phyloP scores from a whole-genome alignment of 1,140 invertebrate species.

The Drosophila rhopaloa region DNA sequence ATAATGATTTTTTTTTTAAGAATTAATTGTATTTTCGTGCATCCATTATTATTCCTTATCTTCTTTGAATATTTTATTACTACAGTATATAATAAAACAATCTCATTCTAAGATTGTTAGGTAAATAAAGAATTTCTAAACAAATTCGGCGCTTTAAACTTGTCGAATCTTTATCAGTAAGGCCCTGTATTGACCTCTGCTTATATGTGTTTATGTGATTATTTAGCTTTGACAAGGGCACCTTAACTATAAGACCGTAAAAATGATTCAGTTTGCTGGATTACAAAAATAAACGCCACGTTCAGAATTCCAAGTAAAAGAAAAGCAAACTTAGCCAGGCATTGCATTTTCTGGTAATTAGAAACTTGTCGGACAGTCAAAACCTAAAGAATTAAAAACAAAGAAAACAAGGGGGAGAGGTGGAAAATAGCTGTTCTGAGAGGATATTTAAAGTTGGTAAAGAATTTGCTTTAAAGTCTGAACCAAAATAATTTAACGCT shows the following conservation, averaged over 20 bases:
- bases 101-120: not conserved
- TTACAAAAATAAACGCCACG: slow-evolving; percentile 6
- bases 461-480: slow-evolving; percentile 35
- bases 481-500: slow-evolving; percentile 64
- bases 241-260: slow-evolving; percentile 41
- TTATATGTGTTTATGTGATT: slow-evolving; percentile 4
- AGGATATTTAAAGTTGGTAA: slow-evolving; percentile 25
- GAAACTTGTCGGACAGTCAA: slow-evolving; percentile 45
- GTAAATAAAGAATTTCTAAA: not conserved
- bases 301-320: not conserved
- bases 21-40: not conserved
- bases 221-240: slow-evolving; percentile 45
- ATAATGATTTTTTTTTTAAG: too few species aligned
- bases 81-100: too few species aligned
- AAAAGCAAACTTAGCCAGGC: slow-evolving; percentile 23
- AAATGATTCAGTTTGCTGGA: not conserved
- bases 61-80: too few species aligned
- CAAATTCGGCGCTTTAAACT: not conserved
- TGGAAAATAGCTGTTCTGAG: slow-evolving; percentile 1
- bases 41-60: too few species aligned
- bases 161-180: slow-evolving; percentile 47
- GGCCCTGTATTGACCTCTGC: slow-evolving; percentile 39
- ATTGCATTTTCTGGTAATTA: slow-evolving; percentile 70
- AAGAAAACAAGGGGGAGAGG: not conserved
- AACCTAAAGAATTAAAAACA: slow-evolving; percentile 31